These are phyloP conservation scores for Heloderma charlesbogerti DNA, from an alignment of 2,113 vertebrate species.

Conservation along the genomic window DNA sequence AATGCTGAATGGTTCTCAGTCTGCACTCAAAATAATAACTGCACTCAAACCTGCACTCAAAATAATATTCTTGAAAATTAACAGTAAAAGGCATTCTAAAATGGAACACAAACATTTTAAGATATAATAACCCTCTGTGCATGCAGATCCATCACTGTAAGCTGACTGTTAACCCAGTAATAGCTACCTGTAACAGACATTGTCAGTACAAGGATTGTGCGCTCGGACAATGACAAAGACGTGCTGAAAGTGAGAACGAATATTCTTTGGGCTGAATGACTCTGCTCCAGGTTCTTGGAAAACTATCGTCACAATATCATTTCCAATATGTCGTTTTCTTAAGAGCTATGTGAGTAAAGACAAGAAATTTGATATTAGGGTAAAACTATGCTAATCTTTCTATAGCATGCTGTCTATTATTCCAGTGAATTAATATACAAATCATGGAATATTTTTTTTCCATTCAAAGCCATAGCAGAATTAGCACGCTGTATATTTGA, in stretches of 20 bases:
- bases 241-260: constrained; percentile 95
- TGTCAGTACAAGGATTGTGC: constrained; percentile 90
- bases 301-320: constrained; percentile 97
- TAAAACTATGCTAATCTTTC: not conserved
- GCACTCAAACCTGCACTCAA: not conserved
- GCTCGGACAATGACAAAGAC: constrained; percentile 93
- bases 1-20: not conserved
- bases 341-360: constrained; percentile 80
- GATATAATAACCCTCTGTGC: not conserved
- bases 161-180: rapidly evolving
- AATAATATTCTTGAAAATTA: not conserved
- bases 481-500: constrained; percentile 32
- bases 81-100: not conserved
- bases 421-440: not conserved
- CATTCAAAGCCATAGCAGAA: not conserved
- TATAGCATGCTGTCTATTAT: not conserved
- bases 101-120: not conserved
- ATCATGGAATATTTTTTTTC: not conserved
- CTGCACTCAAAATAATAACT: not conserved
- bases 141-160: rapidly evolving
- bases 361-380: constrained; percentile 8
- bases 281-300: constrained; percentile 96
- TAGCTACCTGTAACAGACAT: constrained; percentile 92
- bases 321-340: constrained; percentile 95
- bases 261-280: constrained; percentile 94